These are phyloP conservation scores for Esperia sulphurella DNA, from an alignment of 2,888 invertebrate genomes.

Conservation along the genomic window DNA sequence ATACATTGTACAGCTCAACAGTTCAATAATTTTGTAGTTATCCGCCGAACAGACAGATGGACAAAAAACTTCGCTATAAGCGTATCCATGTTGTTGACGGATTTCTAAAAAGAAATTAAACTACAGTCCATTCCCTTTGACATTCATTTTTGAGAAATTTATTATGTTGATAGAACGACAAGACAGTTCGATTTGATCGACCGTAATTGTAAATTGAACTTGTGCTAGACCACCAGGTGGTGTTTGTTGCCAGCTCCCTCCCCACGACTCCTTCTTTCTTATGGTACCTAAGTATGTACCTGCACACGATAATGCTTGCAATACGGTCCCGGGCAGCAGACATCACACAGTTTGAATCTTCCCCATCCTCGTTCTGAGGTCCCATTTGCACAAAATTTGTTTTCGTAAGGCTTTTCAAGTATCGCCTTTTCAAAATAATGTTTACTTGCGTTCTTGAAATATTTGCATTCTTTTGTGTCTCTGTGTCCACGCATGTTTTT, in stretches of 20 bases:
- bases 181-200: no score
- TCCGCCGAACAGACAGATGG: no score
- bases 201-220: no score
- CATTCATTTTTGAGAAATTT: no score
- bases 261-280: background rate
- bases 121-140: no score
- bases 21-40: no score
- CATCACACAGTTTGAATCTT: conserved; percentile 52
- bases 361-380: conserved; percentile 66
- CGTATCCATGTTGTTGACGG: no score
- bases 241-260: conserved; percentile 57
- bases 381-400: conserved; percentile 71
- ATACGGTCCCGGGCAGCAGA: conserved; percentile 45
- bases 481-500: conserved; percentile 78
- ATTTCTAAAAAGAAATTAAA: no score
- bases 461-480: conserved; percentile 45
- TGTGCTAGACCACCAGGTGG: conserved; percentile 21
- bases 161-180: no score
- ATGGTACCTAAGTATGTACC: background rate
- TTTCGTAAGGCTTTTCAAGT: conserved; percentile 41
- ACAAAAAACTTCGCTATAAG: no score
- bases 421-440: conserved; percentile 32
- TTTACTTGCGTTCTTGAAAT: conserved; percentile 30
- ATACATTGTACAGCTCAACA: no score
- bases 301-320: background rate